Evolutionary conservation across 2,113 vertebrate genomes (phyloP).

Genomic region (Salvelinus alpinus): DNA sequence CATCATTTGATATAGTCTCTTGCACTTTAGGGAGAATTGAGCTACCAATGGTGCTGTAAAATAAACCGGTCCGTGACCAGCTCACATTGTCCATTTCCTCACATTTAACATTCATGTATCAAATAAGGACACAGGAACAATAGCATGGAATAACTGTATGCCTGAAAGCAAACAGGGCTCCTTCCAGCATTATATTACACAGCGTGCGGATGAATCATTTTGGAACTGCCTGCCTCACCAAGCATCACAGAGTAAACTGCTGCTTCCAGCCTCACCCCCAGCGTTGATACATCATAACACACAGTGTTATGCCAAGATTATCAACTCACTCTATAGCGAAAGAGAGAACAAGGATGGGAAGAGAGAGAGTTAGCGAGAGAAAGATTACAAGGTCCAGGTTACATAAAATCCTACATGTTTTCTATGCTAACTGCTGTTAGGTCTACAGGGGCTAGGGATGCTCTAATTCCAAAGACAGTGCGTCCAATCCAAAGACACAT

Average conservation of each 20-base stretch:
- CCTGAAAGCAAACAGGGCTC: too few relatives aligned
- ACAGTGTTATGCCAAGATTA: background rate
- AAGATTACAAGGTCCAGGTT: background rate
- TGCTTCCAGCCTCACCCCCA: background rate
- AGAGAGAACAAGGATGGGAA: background rate
- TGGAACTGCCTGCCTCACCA: background rate
- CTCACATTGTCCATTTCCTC: too few relatives aligned
- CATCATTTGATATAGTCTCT: too few relatives aligned
- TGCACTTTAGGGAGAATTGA: too few relatives aligned
- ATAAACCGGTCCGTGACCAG: too few relatives aligned
- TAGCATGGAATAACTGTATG: too few relatives aligned
- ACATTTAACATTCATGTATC: too few relatives aligned
- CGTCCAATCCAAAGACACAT: too few relatives aligned
- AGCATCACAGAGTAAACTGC: background rate
- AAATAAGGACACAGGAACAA: too few relatives aligned
- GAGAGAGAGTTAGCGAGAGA: background rate
- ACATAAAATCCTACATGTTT: constrained; percentile 2
- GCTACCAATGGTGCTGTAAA: too few relatives aligned
- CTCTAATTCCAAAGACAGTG: background rate
- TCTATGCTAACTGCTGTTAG: background rate
- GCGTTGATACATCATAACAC: background rate
- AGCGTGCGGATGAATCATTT: background rate
- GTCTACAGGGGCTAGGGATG: background rate
- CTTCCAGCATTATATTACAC: background rate
- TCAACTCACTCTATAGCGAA: background rate